Conservation (phyloP, 2,113 vertebrate genomes). For the Zingel zingel region DNA sequence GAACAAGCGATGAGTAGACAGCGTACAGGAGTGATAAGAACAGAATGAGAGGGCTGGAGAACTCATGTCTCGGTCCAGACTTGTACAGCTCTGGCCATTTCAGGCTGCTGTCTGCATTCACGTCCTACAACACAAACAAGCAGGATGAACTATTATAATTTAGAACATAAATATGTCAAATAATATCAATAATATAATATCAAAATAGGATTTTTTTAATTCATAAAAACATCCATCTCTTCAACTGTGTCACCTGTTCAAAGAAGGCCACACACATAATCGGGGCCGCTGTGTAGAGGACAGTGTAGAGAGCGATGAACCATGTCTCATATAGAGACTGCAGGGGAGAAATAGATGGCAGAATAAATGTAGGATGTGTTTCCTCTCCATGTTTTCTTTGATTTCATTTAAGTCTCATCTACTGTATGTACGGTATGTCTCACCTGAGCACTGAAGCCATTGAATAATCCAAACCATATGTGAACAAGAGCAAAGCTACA, state of each 20-base stretch:
- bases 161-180: neutral
- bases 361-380: constrained; percentile 1
- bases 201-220: neutral
- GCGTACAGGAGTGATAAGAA: constrained; percentile 84
- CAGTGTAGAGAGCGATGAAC: constrained; percentile 91
- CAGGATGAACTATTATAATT: neutral
- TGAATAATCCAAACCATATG: constrained; percentile 92
- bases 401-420: neutral
- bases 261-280: constrained; percentile 88
- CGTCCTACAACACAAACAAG: constrained; percentile 81
- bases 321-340: constrained; percentile 92
- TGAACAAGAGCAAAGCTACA: constrained; percentile 88
- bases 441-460: constrained; percentile 90
- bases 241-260: constrained; percentile 88
- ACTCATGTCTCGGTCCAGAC: constrained; percentile 82
- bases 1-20: constrained; percentile 83
- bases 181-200: neutral
- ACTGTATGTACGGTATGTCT: constrained; percentile 6
- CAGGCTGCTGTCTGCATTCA: constrained; percentile 86
- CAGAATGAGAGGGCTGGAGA: constrained; percentile 87
- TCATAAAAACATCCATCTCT: neutral
- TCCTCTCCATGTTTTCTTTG: neutral
- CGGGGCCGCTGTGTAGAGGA: constrained; percentile 87
- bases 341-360: constrained; percentile 14
- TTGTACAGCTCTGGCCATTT: constrained; percentile 87